A percentile compares a stretch with the other conserved stretches of the same genome.
phyloP scores from a whole-genome alignment of 2,888 invertebrate species.

The Yponomeuta plumbellus region DNA sequence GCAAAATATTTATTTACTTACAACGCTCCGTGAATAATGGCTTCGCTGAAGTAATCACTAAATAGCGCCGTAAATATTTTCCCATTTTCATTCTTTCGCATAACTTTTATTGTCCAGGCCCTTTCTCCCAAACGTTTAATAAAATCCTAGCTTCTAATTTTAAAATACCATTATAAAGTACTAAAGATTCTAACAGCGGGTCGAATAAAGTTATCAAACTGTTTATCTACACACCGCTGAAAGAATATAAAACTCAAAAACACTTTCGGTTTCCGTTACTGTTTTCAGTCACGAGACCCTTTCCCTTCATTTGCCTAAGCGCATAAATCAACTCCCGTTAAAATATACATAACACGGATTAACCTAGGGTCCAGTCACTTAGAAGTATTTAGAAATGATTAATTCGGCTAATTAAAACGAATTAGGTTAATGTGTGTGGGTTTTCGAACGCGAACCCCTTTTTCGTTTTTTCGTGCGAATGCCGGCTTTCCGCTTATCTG shows the following conservation, averaged over 20 bases:
- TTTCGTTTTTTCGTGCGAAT: slow-evolving; percentile 55
- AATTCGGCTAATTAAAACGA: slow-evolving; percentile 70
- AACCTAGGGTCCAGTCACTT: slow-evolving; percentile 42
- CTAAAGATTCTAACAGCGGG: background rate
- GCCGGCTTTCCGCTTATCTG: slow-evolving; percentile 59
- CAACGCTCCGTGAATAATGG: slow-evolving; percentile 45
- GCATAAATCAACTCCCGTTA: slow-evolving; percentile 53
- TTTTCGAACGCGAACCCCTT: slow-evolving; percentile 50
- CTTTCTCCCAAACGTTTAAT: background rate
- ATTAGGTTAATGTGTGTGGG: slow-evolving; percentile 74
- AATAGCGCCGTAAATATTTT: slow-evolving; percentile 11
- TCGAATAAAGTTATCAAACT: background rate
- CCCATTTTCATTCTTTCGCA: background rate
- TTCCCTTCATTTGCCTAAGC: slow-evolving; percentile 36
- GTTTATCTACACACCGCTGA: slow-evolving; percentile 5
- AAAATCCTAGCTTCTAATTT: background rate
- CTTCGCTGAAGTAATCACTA: slow-evolving; percentile 28
- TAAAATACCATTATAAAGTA: background rate
- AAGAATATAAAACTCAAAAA: slow-evolving; percentile 16
- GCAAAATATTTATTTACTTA: slow-evolving; percentile 57
- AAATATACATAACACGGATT: slow-evolving; percentile 43
- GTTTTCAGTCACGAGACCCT: slow-evolving; percentile 42
- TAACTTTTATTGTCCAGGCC: background rate
- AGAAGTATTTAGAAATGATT: slow-evolving; percentile 66
- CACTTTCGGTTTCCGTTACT: slow-evolving; percentile 19